Base-by-base conservation (phyloP, 2,888 invertebrate genomes). In the Pseudococcus longispinus region DNA sequence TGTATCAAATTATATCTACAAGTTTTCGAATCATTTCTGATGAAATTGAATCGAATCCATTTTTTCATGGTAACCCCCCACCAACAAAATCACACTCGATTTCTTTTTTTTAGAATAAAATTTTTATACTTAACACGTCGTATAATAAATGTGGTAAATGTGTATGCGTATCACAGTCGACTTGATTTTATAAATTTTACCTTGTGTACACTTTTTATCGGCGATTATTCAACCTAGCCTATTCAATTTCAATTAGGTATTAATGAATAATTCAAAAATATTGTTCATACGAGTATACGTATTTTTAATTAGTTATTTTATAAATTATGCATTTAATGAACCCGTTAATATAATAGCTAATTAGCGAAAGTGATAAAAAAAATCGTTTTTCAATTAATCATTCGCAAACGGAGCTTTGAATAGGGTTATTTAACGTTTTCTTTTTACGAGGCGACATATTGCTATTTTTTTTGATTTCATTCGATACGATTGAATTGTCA, bases 291-390 rank as follows among this genome's bases (percentile, higher is more conserved):
- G 70, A 29, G 37, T 74, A n/a, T 42, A 80, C 20, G 77, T 80
- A 80, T 37, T 80, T 84, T 51, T 60, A 84, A 84, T 84, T 37
- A 37, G 8, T 37, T 84, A 84, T 84, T 84, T 84, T 84, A 84
- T 84, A 84, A 84, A 84, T 84, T 51, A 84, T 29, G 29, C 55
- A 84, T 84, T 84, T 84, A 84, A 84, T 60, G 84, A 84, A 84
- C 55, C 55, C 60, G 60, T 60, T 55, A 84, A 84, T 84, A 84
- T 84, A 84, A 51, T 51, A 84, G 84, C 84, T 55, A 84, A 84
- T 84, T 84, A 84, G 84, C 37, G 84, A 84, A 51, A 84, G 60
- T 84, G 84, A 84, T 84, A 84, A 84, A 84, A 84, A 84, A 84
- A 84, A 55, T 84, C 51, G 26, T 84, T 84, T 83, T 84, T 84